Conservation (phyloP, 2,888 invertebrate species). For the Caenorhabditis uteleia region DNA sequence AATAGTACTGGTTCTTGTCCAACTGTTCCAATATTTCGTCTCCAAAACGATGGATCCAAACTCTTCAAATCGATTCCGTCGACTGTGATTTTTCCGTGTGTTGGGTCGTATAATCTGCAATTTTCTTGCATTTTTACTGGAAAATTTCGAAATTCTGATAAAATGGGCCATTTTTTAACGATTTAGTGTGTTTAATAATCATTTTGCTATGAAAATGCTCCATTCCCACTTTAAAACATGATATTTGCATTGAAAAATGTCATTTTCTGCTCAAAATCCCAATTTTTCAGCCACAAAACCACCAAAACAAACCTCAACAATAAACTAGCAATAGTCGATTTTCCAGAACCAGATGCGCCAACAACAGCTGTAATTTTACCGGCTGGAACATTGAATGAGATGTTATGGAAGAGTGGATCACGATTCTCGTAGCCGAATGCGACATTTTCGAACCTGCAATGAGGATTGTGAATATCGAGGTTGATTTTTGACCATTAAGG, state of each 20-base stretch:
- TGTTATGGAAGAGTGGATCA: conserved; percentile 76
- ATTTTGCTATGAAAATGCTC: no score
- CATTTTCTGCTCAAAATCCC: no score
- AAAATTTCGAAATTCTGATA: no score
- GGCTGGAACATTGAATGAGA: conserved; percentile 76
- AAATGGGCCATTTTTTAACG: conserved; percentile 1
- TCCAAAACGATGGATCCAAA: conserved; percentile 84
- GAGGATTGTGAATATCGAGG: no score
- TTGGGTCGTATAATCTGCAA: conserved; percentile 79
- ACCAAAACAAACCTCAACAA: conserved; percentile 77
- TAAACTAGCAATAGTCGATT: conserved; percentile 86
- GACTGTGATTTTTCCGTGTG: conserved; percentile 75
- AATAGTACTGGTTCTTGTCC: conserved; percentile 93
- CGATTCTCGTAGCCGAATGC: conserved; percentile 79
- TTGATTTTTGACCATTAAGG: no score
- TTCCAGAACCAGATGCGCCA: conserved; percentile 91
- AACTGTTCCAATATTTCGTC: conserved; percentile 85
- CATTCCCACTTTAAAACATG: not conserved
- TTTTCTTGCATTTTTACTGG: not conserved
- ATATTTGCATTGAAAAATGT: conserved; percentile 7
- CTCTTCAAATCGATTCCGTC: conserved; percentile 81
- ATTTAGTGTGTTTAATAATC: no score
- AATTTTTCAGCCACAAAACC: not conserved
- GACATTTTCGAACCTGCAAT: conserved; percentile 78
- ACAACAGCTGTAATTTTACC: conserved; percentile 83